phyloP scores from a whole-genome alignment of 2,888 invertebrate genomes.

The Drosophila mayaguana region DNA sequence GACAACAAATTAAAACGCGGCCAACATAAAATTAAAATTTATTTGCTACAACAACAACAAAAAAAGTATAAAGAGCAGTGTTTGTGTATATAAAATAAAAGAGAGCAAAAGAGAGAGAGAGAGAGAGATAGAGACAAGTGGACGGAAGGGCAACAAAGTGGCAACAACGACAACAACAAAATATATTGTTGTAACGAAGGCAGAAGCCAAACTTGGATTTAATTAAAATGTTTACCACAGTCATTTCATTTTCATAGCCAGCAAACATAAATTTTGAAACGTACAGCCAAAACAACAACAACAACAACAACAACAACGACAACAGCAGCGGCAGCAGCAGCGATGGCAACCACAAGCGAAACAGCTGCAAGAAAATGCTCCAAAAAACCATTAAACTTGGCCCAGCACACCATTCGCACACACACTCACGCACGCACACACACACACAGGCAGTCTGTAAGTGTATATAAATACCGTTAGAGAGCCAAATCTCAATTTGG shows the following conservation, averaged over 20 bases:
- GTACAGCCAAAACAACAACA: constrained; percentile 55
- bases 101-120: constrained; percentile 3
- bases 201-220: constrained; percentile 81
- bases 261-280: constrained; percentile 79
- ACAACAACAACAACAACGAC: constrained; percentile 19
- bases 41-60: constrained; percentile 60
- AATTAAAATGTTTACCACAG: constrained; percentile 80
- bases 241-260: constrained; percentile 81
- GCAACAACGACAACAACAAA: constrained; percentile 57
- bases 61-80: constrained; percentile 28
- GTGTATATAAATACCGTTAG: constrained; percentile 48
- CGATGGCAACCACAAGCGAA: constrained; percentile 72
- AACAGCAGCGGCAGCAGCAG: constrained; percentile 30
- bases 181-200: constrained; percentile 80
- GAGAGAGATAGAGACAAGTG: constrained; percentile 7
- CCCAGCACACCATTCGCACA: constrained; percentile 20
- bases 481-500: constrained; percentile 47
- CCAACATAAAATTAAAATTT: constrained; percentile 79
- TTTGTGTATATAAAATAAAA: constrained; percentile 24
- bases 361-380: constrained; percentile 79
- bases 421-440: constrained; percentile 20
- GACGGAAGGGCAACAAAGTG: constrained; percentile 27
- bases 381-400: constrained; percentile 77
- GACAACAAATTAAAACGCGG: constrained; percentile 80
- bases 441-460: constrained; percentile 13